Evolutionary conservation across 1,140 invertebrate species (phyloP).

Genomic region (Lucilia sericata): DNA sequence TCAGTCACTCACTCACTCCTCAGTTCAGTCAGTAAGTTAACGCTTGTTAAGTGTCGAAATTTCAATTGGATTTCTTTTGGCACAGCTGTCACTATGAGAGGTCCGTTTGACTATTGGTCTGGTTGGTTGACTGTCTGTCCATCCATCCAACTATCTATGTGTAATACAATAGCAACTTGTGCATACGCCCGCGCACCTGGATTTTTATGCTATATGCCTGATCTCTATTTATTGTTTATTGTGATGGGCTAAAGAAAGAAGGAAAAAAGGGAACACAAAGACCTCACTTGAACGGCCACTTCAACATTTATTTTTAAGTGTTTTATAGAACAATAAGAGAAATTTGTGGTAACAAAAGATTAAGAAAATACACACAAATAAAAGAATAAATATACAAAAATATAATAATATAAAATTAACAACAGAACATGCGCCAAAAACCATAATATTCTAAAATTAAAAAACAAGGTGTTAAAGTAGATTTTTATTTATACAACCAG

Average conservation of each 20-base stretch:
- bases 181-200: constrained; percentile 45
- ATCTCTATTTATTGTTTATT: constrained; percentile 30
- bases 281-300: constrained; percentile 20
- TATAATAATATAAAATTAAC: neutral
- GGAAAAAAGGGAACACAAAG: neutral
- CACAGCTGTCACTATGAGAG: constrained; percentile 36
- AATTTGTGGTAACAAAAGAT: constrained; percentile 42
- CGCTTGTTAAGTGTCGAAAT: constrained; percentile 45
- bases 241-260: neutral
- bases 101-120: neutral
- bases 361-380: neutral
- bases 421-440: constrained; percentile 38
- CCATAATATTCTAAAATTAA: neutral
- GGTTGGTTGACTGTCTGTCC: too few species aligned
- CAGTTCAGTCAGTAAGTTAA: constrained; percentile 26
- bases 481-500: neutral
- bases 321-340: constrained; percentile 32
- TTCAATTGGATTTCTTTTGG: constrained; percentile 45
- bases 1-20: neutral
- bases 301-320: constrained; percentile 27
- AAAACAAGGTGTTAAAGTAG: constrained; percentile 9
- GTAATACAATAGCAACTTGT: neutral
- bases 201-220: constrained; percentile 7
- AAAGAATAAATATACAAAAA: neutral
- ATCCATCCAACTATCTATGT: neutral